Base-by-base conservation (phyloP, 2,113 vertebrate genomes). In the Microcebus tavaratra region DNA sequence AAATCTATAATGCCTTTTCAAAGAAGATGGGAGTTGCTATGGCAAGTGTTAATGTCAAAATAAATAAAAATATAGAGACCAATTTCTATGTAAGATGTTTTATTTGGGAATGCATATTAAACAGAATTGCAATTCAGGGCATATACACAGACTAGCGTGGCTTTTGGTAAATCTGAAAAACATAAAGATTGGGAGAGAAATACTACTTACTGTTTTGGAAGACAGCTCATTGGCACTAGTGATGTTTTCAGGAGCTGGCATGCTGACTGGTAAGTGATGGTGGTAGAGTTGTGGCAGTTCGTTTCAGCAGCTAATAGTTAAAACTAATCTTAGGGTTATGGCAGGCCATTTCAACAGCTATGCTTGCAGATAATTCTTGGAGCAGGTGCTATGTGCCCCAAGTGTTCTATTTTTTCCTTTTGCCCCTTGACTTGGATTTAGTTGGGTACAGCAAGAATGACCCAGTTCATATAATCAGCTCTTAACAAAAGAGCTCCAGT, bases 1-100 rank as follows among this genome's bases (percentile, higher is more conserved):
- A 59, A 65, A 42, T 80, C 73, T 80, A 65, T 36, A 78, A 25
- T 91, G 29, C 27, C 25, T 61, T 96, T 91, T 97, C 36, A 84
- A 42, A 57, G 34, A 75, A 75, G 21, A 20, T 27, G n/a, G 63
- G 7, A 59, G 48, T 89, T 79, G 70, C 31, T 88, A 34, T 92
- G 84, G 73, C 48, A 18, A 48, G 14, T 48, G 42, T 75, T 42
- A 75, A 8, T 27, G 59, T 75, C 72, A 48, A 75, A 73, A 39
- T 73, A 42, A 73, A 42, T 73, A 27, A 73, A 73, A 42, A 42
- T 73, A 42, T 1, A 27, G 21, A 45, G 70, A 45, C 25, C 23
- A 73, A 15, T 73, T 18, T 70, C 70, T 72, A 15, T 45, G 70
- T 23, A 73, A 73, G 39, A 45, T 23, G 11, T 73, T 73, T 45